A percentile compares a stretch with the other conserved stretches of the same genome.
phyloP scores from a whole-genome alignment of 2,113 vertebrate genomes.

The Chrysemys picta region DNA sequence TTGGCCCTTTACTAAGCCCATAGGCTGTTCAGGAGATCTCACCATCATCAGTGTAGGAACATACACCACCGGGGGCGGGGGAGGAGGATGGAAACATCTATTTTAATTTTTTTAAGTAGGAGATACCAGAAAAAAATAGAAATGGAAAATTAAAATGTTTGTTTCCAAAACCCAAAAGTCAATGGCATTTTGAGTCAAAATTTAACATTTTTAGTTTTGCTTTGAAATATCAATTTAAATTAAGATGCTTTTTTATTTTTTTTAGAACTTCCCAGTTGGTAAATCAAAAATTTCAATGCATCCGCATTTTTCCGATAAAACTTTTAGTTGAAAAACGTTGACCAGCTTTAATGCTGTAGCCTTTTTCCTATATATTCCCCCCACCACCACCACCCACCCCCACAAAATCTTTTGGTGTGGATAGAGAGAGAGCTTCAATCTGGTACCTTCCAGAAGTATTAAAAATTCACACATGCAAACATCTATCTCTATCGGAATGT shows the following conservation, averaged over 20 bases:
- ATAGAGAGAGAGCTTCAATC: background rate
- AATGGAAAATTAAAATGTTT: too few relatives aligned
- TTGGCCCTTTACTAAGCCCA: background rate
- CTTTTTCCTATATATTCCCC: background rate
- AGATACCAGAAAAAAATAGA: too few relatives aligned
- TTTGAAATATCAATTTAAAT: too few relatives aligned
- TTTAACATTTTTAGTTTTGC: too few relatives aligned
- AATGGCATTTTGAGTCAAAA: too few relatives aligned
- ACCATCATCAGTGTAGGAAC: background rate
- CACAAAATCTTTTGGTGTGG: background rate
- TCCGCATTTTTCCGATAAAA: background rate
- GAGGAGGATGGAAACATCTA: too few relatives aligned
- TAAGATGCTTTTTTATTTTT: too few relatives aligned
- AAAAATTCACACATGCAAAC: background rate
- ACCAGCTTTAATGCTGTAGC: background rate
- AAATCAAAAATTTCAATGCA: too few relatives aligned
- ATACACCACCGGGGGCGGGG: rapidly evolving
- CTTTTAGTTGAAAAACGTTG: background rate
- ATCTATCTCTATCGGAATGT: background rate
- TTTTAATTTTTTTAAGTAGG: too few relatives aligned
- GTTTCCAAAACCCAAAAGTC: too few relatives aligned
- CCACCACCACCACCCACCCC: background rate
- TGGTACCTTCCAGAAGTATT: background rate
- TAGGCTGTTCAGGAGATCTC: background rate
- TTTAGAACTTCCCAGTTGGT: too few relatives aligned